These are phyloP conservation scores for Caenorhabditis sp. DNA, from an alignment of 2,888 invertebrate genomes.

Conservation along the genomic window DNA sequence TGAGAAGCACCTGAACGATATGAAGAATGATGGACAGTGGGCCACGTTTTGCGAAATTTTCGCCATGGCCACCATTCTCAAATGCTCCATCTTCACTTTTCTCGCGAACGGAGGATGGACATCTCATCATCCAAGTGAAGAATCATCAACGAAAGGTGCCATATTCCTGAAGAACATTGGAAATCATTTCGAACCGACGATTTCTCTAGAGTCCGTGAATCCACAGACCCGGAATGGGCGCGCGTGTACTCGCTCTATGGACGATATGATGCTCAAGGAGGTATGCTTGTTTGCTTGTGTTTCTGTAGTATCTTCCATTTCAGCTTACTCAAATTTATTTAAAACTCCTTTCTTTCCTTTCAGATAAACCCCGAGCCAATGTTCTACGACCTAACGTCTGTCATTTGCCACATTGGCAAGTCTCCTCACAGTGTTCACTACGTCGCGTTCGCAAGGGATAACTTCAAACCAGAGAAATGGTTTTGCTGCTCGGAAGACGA, in stretches of 20 bases:
- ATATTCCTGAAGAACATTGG: constrained; percentile 9
- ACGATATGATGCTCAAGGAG: too few species aligned
- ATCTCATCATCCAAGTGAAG: not conserved
- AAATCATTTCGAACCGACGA: constrained; percentile 12
- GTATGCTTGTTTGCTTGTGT: too few species aligned
- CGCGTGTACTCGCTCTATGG: too few species aligned
- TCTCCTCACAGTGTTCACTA: constrained; percentile 39
- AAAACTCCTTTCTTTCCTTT: too few species aligned
- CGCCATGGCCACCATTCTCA: constrained; percentile 13
- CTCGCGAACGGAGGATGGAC: not conserved
- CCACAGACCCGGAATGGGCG: too few species aligned
- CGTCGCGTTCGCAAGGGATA: constrained; percentile 27
- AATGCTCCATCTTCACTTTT: constrained; percentile 11
- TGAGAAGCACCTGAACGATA: not conserved
- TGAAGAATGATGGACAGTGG: not conserved
- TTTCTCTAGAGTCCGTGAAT: not conserved
- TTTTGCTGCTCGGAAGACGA: constrained; percentile 16
- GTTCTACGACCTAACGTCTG: constrained; percentile 11
- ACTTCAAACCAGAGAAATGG: not conserved
- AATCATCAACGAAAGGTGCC: not conserved
- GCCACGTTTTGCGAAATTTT: not conserved
- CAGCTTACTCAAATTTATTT: too few species aligned
- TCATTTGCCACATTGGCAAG: constrained; percentile 32
- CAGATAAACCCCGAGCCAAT: not conserved
- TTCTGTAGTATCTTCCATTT: not conserved